Evolutionary conservation across 2,113 vertebrate genomes (phyloP).

Genomic region (Pseudorectes ferrugineus): DNA sequence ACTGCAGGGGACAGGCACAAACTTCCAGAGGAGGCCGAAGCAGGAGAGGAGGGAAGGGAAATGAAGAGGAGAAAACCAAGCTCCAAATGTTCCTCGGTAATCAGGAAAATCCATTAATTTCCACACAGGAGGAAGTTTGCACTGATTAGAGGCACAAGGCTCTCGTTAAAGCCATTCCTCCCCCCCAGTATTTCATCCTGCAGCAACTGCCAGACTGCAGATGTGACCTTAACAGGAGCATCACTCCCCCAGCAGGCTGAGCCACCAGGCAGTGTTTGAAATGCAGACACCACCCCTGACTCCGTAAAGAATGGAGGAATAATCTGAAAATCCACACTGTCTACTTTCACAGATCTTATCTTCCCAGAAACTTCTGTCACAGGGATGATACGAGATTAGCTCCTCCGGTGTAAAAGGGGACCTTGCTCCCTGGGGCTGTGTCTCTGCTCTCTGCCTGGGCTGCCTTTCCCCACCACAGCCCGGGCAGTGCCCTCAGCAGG

Average conservation of each 20-base stretch:
- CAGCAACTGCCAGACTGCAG: conserved; percentile 8
- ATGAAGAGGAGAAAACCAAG: background rate
- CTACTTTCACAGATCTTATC: background rate
- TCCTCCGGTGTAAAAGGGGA: background rate
- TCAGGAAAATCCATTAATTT: conserved; percentile 2
- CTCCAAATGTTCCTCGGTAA: background rate
- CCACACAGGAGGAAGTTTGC: background rate
- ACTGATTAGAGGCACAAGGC: background rate
- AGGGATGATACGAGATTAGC: background rate
- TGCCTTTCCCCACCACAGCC: background rate
- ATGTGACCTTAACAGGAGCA: background rate
- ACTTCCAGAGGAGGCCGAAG: background rate
- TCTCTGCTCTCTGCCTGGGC: background rate
- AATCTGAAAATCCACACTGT: background rate
- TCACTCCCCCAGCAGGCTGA: background rate
- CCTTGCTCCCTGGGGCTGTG: background rate
- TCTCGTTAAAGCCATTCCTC: background rate
- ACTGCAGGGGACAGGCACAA: background rate
- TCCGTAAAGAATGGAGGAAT: background rate
- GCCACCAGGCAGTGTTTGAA: background rate
- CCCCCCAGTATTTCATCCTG: background rate
- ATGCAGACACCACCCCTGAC: background rate
- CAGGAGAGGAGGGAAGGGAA: background rate
- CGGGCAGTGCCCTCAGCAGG: background rate
- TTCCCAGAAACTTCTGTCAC: background rate